phyloP scores from a whole-genome alignment of 2,113 vertebrate genomes.

The Megalops atlanticus region DNA sequence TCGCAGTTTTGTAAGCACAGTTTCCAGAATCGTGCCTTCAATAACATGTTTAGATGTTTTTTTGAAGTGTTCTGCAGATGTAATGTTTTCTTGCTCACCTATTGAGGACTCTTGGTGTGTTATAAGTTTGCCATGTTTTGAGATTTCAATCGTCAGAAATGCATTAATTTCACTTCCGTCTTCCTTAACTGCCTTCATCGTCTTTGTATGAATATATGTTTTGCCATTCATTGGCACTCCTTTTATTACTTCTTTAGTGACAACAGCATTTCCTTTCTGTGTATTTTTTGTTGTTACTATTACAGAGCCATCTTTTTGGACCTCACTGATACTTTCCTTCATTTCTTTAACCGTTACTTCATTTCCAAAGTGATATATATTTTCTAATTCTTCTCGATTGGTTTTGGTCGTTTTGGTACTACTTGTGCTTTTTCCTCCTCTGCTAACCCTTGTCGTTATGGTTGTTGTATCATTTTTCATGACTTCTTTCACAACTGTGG shows the following conservation, averaged over 20 bases:
- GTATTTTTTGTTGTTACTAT: background rate
- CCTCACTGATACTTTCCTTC: background rate
- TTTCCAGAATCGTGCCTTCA: background rate
- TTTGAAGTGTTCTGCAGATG: too few species aligned
- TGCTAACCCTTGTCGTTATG: background rate
- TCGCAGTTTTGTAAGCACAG: background rate
- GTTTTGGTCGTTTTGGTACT: background rate
- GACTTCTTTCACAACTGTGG: background rate
- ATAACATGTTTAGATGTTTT: background rate
- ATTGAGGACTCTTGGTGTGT: background rate
- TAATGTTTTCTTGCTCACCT: too few species aligned
- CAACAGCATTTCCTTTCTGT: background rate
- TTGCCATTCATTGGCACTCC: background rate
- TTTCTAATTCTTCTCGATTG: background rate
- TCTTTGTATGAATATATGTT: background rate
- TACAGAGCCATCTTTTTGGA: background rate
- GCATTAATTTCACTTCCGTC: background rate
- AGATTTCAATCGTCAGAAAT: background rate
- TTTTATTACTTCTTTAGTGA: background rate
- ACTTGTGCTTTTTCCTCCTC: constrained; percentile 1
- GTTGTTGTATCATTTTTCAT: background rate
- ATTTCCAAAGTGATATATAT: background rate
- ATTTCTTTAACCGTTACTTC: background rate
- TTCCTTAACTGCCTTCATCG: background rate
- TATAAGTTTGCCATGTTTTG: background rate